Evolutionary conservation across 2,113 vertebrate genomes (phyloP).

Genomic region (Leucopsar rothschildi): DNA sequence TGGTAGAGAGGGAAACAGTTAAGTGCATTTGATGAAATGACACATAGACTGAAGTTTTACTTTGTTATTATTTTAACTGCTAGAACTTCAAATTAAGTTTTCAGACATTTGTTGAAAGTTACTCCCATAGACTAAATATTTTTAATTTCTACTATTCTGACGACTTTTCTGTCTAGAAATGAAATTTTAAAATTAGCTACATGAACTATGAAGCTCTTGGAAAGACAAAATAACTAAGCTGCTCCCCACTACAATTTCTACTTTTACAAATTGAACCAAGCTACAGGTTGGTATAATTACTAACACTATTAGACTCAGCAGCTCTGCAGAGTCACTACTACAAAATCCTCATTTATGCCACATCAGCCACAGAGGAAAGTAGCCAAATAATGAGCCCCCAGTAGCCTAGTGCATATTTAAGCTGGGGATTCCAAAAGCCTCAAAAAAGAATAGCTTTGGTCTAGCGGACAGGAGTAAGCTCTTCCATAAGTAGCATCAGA

Average conservation of each 20-base stretch:
- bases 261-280: neutral
- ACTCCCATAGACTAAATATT: neutral
- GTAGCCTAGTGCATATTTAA: neutral
- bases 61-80: neutral
- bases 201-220: neutral
- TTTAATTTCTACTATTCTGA: neutral
- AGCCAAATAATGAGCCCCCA: slow-evolving; percentile 18
- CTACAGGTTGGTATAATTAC: neutral
- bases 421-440: neutral
- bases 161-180: neutral
- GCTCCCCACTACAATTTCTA: neutral
- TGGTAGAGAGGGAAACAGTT: neutral
- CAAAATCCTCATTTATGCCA: neutral
- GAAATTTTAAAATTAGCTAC: neutral
- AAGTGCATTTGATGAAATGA: neutral
- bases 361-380: neutral
- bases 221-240: neutral
- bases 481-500: neutral
- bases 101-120: neutral
- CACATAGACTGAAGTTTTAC: neutral
- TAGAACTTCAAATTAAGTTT: neutral
- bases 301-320: neutral
- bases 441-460: neutral
- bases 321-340: neutral
- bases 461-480: neutral